Conservation (phyloP, 2,113 vertebrate species). For the Equus przewalskii region DNA sequence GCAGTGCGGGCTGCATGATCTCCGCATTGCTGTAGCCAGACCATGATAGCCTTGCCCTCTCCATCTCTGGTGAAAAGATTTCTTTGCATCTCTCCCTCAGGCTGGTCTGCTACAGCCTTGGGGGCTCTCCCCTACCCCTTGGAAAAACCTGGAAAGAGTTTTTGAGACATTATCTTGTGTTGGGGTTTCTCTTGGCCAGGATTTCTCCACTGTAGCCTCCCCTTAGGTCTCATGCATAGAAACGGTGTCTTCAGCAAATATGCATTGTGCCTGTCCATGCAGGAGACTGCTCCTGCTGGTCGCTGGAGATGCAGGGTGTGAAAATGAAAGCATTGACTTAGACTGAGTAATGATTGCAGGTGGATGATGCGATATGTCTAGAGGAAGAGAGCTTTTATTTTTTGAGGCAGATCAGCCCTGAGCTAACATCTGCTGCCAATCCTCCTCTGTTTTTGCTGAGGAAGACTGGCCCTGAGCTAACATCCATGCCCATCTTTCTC, state of each 20-base stretch:
- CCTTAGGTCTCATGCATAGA: background rate
- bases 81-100: background rate
- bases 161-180: background rate
- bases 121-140: slow-evolving; percentile 2
- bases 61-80: slow-evolving; percentile 39
- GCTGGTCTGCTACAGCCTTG: background rate
- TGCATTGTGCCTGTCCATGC: background rate
- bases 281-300: background rate
- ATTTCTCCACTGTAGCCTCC: slow-evolving; percentile 41
- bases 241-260: slow-evolving; percentile 31
- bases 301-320: background rate
- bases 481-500: too few species aligned
- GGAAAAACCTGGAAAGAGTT: slow-evolving; percentile 30
- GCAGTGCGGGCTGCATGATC: slow-evolving; percentile 78
- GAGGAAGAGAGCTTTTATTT: background rate
- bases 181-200: slow-evolving; percentile 4
- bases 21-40: slow-evolving; percentile 49
- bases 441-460: too few species aligned
- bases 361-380: background rate
- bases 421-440: too few species aligned
- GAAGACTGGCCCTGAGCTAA: too few species aligned
- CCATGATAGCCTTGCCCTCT: background rate
- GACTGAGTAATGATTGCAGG: background rate
- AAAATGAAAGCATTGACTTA: slow-evolving; percentile 13
- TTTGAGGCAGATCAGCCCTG: too few species aligned